Evolutionary conservation across 2,113 vertebrate species (phyloP).

Genomic region (Myrmophylax atrothorax): DNA sequence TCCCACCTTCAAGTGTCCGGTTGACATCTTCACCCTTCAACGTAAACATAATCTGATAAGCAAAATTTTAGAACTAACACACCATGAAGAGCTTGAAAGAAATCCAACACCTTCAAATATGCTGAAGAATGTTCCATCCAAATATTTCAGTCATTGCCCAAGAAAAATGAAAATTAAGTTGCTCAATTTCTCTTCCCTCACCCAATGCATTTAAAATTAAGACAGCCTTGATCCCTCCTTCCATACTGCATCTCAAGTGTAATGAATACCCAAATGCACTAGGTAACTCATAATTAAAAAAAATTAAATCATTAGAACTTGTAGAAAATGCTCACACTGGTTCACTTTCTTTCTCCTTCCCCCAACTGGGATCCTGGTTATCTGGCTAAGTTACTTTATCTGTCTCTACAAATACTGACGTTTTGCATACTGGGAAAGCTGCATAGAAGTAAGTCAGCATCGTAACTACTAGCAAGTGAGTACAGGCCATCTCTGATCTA

Average conservation of each 20-base stretch:
- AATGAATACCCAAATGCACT: neutral
- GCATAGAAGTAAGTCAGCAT: neutral
- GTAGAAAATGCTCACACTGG: neutral
- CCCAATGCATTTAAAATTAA: neutral
- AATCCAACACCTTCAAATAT: neutral
- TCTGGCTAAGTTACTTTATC: neutral
- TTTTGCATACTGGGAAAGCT: neutral
- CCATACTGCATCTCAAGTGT: neutral
- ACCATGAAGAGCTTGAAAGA: neutral
- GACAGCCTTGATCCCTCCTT: neutral
- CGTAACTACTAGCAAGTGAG: neutral
- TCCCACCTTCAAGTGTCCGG: slow-evolving; percentile 86
- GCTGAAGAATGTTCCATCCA: neutral
- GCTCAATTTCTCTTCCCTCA: neutral
- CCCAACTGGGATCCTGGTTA: rapidly evolving
- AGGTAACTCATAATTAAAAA: neutral
- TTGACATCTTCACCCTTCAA: slow-evolving; percentile 91
- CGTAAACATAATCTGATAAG: neutral
- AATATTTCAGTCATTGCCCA: neutral
- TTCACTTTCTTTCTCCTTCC: neutral
- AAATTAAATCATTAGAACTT: neutral
- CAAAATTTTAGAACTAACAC: neutral
- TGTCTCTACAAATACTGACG: neutral
- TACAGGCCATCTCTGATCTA: neutral
- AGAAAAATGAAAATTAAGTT: neutral